phyloP scores from a whole-genome alignment of 2,113 vertebrate genomes.

The Laterallus jamaicensis region DNA sequence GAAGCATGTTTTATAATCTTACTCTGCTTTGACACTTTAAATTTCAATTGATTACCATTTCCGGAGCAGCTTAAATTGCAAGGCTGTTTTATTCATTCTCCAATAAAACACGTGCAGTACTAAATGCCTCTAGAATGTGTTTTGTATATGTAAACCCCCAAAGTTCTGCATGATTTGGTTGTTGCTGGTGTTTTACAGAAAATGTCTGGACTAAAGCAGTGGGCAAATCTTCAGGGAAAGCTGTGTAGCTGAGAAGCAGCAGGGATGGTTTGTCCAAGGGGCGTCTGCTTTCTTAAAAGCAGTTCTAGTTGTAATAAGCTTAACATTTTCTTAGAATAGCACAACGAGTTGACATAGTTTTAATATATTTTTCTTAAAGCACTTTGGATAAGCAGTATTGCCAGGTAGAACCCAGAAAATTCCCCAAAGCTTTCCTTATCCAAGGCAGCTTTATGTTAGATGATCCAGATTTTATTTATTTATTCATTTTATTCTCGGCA shows the following conservation, averaged over 20 bases:
- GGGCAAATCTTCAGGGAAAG: background rate
- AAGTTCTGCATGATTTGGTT: background rate
- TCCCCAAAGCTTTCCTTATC: background rate
- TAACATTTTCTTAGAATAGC: background rate
- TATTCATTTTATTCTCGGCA: background rate
- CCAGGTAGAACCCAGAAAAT: background rate
- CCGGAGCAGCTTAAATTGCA: background rate
- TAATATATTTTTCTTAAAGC: background rate
- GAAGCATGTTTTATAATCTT: background rate
- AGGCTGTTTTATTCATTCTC: constrained; percentile 11
- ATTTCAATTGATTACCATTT: background rate
- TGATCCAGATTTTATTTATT: background rate
- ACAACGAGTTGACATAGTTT: background rate
- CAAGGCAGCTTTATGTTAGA: background rate
- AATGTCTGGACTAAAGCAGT: background rate
- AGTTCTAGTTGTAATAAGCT: background rate
- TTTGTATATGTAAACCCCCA: background rate
- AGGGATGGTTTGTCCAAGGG: background rate
- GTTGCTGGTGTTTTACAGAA: background rate
- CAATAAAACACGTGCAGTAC: constrained; percentile 32
- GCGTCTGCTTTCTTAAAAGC: background rate
- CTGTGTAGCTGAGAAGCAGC: background rate
- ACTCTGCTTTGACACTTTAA: constrained; percentile 1
- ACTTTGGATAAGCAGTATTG: background rate
- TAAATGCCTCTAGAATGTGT: constrained; percentile 24